Percentiles rank a stretch among this genome's conserved stretches.
Conservation (phyloP, 92 coral and sea anemone species). For the Heliopora coerulea region DNA sequence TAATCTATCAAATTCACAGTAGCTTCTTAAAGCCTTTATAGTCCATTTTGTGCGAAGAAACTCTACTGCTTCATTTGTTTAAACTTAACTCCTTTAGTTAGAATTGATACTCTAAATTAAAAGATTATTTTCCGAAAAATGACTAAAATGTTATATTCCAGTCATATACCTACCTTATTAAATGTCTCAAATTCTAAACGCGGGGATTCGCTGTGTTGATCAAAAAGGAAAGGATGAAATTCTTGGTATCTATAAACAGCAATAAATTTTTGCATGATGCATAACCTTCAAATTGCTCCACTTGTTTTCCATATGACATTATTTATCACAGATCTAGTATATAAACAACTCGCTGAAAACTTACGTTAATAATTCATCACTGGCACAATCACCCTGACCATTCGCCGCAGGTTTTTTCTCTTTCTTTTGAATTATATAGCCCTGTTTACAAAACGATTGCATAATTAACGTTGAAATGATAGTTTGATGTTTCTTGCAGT, state of each 20-base stretch:
- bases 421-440: conserved; percentile 78
- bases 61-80: no score
- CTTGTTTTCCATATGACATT: no score
- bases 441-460: conserved; percentile 41
- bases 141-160: background rate
- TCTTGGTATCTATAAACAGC: conserved; percentile 74
- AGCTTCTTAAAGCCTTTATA: no score
- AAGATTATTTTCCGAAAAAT: background rate
- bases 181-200: conserved; percentile 74
- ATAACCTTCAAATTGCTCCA: no score
- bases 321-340: no score
- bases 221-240: conserved; percentile 83
- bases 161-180: conserved; percentile 89
- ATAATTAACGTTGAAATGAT: background rate
- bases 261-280: no score
- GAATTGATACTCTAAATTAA: no score
- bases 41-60: no score
- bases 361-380: conserved; percentile 71
- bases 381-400: conserved; percentile 20
- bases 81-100: no score
- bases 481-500: no score
- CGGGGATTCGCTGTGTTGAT: conserved; percentile 69
- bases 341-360: background rate
- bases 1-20: no score
- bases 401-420: conserved; percentile 67